Evolutionary conservation across 1,140 invertebrate genomes (phyloP), one percentile per base, ranked within the genome.

Genomic region (Brachionus paranguensis): DNA sequence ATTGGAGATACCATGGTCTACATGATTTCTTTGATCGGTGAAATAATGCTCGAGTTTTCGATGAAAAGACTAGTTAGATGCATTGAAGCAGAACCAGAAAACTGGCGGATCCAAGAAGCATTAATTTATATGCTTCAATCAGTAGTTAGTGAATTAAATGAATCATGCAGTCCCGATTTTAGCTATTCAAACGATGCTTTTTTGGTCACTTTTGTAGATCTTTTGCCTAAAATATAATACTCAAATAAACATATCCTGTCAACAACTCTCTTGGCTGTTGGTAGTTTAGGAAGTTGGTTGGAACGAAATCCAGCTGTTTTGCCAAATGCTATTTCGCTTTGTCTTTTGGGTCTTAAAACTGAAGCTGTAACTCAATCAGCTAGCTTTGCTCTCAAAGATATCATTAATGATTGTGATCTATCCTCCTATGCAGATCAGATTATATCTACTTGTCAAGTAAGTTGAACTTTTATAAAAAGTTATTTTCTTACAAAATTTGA

Each of bases 1-100:
- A 81, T 81, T 68, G 78, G 78, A 0, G 78, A 81, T 47, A 81
- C 78, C 14, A 81, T 81, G 78, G 78, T 81, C 8, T 81, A 81
- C 53, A 81, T 81, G 78, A 81, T 81, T 68, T 45, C 53, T 20
- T 81, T 81, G 24, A 37, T 81, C 10, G 78, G 78, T 27, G 78
- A 81, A 60, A 45, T 81, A 68, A 81, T 81, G 78, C 78, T 81
- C 27, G 78, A 81, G 29, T 81, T 81, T 68, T 64, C 64, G 8
- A 55, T 81, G 27, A 81, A 81, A 81, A 60, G 53, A 68, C 20
- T 81, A 14, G 37, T 81, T 6, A 10, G 33, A 24, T 43, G 33
- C 37, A 50, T 76, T 37, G 78, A 60, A 20, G 20, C 6, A 33
- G 55, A 68, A 11, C 53, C 78, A 20, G 53, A 81, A 27, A 76